Percentiles rank a stretch among this genome's conserved stretches.
Evolutionary conservation across 2,113 vertebrate genomes (phyloP).

Genomic region (Muscicapa adusta): DNA sequence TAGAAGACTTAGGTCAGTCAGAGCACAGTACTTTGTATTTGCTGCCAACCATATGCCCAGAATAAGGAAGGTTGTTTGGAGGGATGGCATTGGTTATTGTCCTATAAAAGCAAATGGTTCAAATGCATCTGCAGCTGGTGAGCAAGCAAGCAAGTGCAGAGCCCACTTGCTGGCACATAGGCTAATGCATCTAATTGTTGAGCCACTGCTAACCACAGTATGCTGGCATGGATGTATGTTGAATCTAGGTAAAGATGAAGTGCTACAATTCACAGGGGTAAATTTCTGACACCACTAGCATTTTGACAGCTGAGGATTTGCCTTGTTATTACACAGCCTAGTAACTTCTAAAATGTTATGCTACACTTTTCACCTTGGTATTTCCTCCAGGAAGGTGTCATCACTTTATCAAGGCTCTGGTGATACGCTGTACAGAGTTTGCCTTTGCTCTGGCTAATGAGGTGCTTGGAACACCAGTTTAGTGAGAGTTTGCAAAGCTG

Average conservation of each 20-base stretch:
- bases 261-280: background rate
- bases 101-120: background rate
- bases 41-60: background rate
- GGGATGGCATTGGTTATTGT: background rate
- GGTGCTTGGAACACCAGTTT: background rate
- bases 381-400: background rate
- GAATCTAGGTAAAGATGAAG: background rate
- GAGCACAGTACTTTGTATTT: background rate
- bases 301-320: background rate
- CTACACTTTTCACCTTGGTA: background rate
- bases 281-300: background rate
- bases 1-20: background rate
- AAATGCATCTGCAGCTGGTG: background rate
- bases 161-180: background rate
- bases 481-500: background rate
- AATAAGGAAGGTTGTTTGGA: background rate
- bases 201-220: background rate
- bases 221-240: background rate
- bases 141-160: background rate
- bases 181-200: background rate
- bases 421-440: rapidly evolving
- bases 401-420: background rate
- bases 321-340: background rate
- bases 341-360: background rate
- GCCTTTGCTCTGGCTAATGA: background rate